A percentile compares a stretch with the other conserved stretches of the same genome.
Evolutionary conservation across 1,140 invertebrate genomes (phyloP).

Genomic region (Zophobas morio): DNA sequence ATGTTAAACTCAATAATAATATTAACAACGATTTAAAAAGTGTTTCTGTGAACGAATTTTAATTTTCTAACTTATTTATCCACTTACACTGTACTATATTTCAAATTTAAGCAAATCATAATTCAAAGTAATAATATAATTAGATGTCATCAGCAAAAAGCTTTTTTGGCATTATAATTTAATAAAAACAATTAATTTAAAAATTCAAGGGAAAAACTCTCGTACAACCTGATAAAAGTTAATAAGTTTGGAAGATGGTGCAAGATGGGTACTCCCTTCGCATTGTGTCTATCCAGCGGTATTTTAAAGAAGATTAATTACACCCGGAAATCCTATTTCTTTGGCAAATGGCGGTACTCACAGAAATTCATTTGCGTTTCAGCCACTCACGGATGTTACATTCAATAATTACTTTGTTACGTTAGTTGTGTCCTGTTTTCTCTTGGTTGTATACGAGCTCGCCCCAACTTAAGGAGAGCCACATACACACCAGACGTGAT

Average conservation of each 20-base stretch:
- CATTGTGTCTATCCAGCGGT: constrained; percentile 25
- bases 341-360: constrained; percentile 12
- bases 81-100: too few species aligned
- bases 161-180: too few species aligned
- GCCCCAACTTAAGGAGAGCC: constrained; percentile 9
- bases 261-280: not conserved
- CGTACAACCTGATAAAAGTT: not conserved
- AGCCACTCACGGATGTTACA: constrained; percentile 18
- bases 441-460: not conserved
- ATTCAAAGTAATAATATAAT: too few species aligned
- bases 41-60: too few species aligned
- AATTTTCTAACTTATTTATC: too few species aligned
- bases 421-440: constrained; percentile 29
- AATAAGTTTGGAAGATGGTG: constrained; percentile 1
- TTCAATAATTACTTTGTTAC: constrained; percentile 37
- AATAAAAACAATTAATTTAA: too few species aligned
- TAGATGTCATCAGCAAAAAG: too few species aligned
- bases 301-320: constrained; percentile 42
- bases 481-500: constrained; percentile 16
- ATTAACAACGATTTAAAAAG: too few species aligned
- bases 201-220: too few species aligned
- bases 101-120: too few species aligned
- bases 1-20: too few species aligned
- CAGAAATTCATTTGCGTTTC: constrained; percentile 30
- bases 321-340: constrained; percentile 29